Evolutionary conservation across 1,140 invertebrate genomes (phyloP), one percentile per base, ranked within the genome.

Genomic region (Anagrus nilaparvatae): DNA sequence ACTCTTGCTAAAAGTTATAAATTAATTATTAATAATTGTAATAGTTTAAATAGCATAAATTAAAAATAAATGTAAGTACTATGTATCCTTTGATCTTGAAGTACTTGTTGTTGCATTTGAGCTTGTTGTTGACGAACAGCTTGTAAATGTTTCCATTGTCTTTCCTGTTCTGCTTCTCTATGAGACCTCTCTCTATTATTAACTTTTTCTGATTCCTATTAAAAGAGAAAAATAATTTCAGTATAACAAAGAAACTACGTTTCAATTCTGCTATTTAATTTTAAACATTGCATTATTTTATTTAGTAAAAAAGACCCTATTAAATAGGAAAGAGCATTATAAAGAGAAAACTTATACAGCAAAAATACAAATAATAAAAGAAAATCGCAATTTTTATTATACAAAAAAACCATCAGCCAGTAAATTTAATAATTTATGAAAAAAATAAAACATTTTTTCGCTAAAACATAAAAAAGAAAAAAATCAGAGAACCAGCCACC

Each of bases 131-230:
- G 83, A 16, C 85, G 72, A 43, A 80, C 58, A 17, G 83, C 82
- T 65, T 89, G 85, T 46, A 88, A 61, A 49, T 87, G 82, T 63
- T 91, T 91, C 87, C 87, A 91, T 49, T 85, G 78, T 12, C 82
- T 69, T 65, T 88, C 85, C 54, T 88, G 82, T 63, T 89, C 87
- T 27, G 82, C 79, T 67, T 88, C 86, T 54, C 78, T 72, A 27
- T 72, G 77, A 10, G 72, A 70, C 57, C 79, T 79, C 53, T 75
- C 72, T 52, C 76, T 77, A 47, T 73, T 71, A 7, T 67, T 70
- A 29, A 72, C 69, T 60, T 75, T 81, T 40, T 83, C 81, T 56
- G 82, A 81, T 52, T 84, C 81, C 79, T 82, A 62, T 43, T 24
- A 33, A 53, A 54, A 52, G 13, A 40, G 23, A 25, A 16, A 45